These are phyloP conservation scores for Anoncus sp. DNA, from an alignment of 2,888 invertebrate species.

Conservation along the genomic window DNA sequence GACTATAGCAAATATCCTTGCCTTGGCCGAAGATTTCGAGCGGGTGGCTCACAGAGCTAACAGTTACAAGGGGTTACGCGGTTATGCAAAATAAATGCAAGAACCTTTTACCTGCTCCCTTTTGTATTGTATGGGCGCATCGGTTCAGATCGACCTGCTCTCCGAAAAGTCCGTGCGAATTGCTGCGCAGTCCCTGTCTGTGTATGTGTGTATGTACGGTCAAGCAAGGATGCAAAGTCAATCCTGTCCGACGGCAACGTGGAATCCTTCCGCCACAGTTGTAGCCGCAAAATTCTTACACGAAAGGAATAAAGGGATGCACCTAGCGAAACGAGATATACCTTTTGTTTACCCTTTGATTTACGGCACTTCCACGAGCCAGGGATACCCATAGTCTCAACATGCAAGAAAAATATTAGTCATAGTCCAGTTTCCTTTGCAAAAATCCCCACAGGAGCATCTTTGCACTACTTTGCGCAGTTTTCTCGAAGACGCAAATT, in stretches of 20 bases:
- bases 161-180: slow-evolving; percentile 55
- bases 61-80: slow-evolving; percentile 70
- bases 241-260: slow-evolving; percentile 53
- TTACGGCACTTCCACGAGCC: slow-evolving; percentile 72
- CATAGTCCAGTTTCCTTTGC: slow-evolving; percentile 26
- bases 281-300: slow-evolving; percentile 53
- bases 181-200: slow-evolving; percentile 10
- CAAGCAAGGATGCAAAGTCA: slow-evolving; percentile 21
- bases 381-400: slow-evolving; percentile 51
- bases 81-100: slow-evolving; percentile 78
- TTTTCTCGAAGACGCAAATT: slow-evolving; percentile 75
- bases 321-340: slow-evolving; percentile 56
- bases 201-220: not conserved
- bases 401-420: slow-evolving; percentile 15
- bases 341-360: slow-evolving; percentile 74
- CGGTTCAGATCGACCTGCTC: slow-evolving; percentile 59
- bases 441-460: slow-evolving; percentile 15
- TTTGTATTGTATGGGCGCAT: slow-evolving; percentile 8
- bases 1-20: slow-evolving; percentile 15
- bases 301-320: slow-evolving; percentile 55
- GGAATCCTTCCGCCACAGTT: slow-evolving; percentile 59
- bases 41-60: slow-evolving; percentile 46
- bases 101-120: slow-evolving; percentile 72
- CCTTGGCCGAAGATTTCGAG: slow-evolving; percentile 31
- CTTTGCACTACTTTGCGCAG: slow-evolving; percentile 35